Base-by-base conservation (phyloP, 2,888 invertebrate genomes). In the Panopea generosa region DNA sequence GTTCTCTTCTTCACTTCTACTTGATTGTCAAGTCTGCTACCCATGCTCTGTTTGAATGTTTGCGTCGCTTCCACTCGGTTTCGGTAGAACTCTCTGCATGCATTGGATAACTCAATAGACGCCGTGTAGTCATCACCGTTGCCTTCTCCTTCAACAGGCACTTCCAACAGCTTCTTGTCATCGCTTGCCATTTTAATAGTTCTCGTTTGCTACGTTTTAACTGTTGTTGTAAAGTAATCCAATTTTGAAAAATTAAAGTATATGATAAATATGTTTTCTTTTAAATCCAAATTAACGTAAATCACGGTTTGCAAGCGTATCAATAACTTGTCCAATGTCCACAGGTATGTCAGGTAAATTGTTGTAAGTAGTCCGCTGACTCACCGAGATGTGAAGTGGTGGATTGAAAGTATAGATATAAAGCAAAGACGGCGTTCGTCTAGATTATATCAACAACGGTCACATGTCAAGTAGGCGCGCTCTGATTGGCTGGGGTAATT, bases 31-130 rank as follows among this genome's bases (percentile, higher is more conserved):
- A 59, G 40, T 4, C 26, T 33, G 22, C 52, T 69, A 33, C 60
- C 66, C 43, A 83, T 70, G 47, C 65, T 77, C 63, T 84, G 76
- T 77, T 87, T 87, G 50, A 84, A 82, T 11, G 62, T 69, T 57
- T 86, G 86, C 0, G 87, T 86, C 2, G 83, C 83, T 53, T 86
- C 81, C 29, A 88, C 75, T 47, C 89, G 56, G 22, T 75, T 83
- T 24, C 84, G 82, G 79, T 89, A 89, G 71, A 89, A 89, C 53
- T 85, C 81, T 43, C 89, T 59, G 60, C 89, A 89, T 38, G 87
- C 85, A 67, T 89, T 89, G 3, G 88, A 89, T 33, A 89, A 73
- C 73, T 89, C 89, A 27, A 89, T 89, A 14, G 84, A 83, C 9
- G 84, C 88, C 20, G 87, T 87, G 71, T 89, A 88, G 45, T 82